These are phyloP conservation scores for Trogon surrucura DNA, from an alignment of 2,113 vertebrate genomes.

Conservation along the genomic window DNA sequence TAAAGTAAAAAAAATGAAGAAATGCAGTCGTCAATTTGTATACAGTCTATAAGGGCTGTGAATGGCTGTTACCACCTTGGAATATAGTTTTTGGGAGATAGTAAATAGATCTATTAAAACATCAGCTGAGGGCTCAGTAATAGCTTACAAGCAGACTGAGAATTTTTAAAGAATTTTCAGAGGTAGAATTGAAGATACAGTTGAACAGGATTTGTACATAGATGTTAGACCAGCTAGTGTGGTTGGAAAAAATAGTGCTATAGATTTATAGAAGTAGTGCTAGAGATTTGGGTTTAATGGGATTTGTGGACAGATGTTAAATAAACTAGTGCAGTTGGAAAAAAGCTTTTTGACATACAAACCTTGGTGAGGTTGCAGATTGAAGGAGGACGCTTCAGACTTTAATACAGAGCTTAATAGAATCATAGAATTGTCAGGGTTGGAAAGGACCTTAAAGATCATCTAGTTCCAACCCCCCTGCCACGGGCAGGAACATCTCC, in stretches of 20 bases:
- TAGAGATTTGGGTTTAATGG: background rate
- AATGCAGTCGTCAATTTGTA: background rate
- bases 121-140: background rate
- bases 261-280: background rate
- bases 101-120: background rate
- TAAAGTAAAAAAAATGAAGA: background rate
- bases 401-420: background rate
- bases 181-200: background rate
- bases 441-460: too few relatives aligned
- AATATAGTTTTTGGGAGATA: background rate
- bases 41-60: background rate
- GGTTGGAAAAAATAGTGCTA: background rate
- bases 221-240: background rate
- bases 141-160: background rate
- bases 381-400: background rate
- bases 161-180: background rate
- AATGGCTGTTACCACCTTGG: background rate
- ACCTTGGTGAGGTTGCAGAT: background rate
- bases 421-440: too few relatives aligned
- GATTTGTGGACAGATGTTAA: background rate
- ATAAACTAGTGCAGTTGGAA: background rate
- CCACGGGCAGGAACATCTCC: too few relatives aligned
- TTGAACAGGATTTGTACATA: background rate
- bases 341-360: background rate
- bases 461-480: too few relatives aligned